Conservation (phyloP, 2,888 invertebrate species). For the Exephanes ischioxanthus region DNA sequence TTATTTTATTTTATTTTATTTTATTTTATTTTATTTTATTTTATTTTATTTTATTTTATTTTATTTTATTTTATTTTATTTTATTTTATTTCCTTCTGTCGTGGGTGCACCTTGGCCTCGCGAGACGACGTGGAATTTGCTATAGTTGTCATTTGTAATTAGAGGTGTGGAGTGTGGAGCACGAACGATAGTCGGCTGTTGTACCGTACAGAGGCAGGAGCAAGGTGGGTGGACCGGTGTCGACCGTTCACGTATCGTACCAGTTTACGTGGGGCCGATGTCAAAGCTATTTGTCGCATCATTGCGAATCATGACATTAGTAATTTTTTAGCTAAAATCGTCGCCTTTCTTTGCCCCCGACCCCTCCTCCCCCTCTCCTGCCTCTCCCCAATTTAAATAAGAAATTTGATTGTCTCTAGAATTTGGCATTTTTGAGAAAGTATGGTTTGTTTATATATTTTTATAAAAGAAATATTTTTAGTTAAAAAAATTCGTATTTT, state of each 20-base stretch:
- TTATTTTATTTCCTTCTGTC: not conserved
- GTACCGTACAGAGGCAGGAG: not conserved
- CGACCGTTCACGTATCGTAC: constrained; percentile 6
- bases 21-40: too few relatives aligned
- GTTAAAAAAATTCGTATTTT: not conserved
- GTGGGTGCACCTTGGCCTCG: not conserved
- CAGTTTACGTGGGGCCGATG: not conserved
- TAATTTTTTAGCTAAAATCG: not conserved
- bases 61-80: too few relatives aligned
- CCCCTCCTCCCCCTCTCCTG: too few relatives aligned
- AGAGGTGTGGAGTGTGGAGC: not conserved
- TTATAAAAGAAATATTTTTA: not conserved
- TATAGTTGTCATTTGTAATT: not conserved
- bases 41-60: too few relatives aligned
- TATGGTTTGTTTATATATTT: not conserved
- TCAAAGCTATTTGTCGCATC: not conserved
- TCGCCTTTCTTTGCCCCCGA: too few relatives aligned
- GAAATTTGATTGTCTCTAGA: not conserved
- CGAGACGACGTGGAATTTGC: not conserved
- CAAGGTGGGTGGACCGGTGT: not conserved
- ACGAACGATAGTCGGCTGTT: not conserved
- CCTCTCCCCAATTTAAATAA: too few relatives aligned
- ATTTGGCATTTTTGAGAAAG: not conserved
- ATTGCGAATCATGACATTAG: not conserved
- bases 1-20: too few relatives aligned